Conservation (phyloP, 2,797 vertebrate genomes). For the Hippoglossus hippoglossus region DNA sequence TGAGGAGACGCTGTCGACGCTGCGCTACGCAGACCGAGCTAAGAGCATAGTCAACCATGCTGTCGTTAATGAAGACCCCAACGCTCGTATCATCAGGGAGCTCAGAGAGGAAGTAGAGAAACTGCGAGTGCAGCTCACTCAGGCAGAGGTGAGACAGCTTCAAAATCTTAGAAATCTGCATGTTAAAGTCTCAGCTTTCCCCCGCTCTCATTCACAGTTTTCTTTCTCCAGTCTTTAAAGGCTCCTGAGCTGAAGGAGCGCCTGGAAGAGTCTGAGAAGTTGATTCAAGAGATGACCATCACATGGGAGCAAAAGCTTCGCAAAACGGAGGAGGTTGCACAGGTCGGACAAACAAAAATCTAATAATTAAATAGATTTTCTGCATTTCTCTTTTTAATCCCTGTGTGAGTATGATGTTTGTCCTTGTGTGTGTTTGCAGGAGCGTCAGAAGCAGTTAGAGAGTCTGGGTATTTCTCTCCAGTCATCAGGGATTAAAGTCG, state of each 20-base stretch:
- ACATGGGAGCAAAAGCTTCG: conserved; percentile 94
- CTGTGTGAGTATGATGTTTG: neutral
- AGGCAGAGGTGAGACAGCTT: conserved; percentile 74
- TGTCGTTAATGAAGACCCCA: conserved; percentile 92
- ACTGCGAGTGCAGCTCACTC: conserved; percentile 86
- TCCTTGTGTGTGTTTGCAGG: conserved; percentile 78
- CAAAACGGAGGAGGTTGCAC: conserved; percentile 91
- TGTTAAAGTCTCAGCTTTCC: neutral
- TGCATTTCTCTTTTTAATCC: neutral
- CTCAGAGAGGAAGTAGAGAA: conserved; percentile 93
- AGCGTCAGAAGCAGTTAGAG: conserved; percentile 96
- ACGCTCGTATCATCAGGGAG: conserved; percentile 91
- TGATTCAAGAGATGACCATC: conserved; percentile 92
- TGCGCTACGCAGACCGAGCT: conserved; percentile 90
- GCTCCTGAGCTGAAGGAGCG: conserved; percentile 87
- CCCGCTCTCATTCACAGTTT: neutral
- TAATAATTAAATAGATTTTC: neutral
- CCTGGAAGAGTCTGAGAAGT: conserved; percentile 89
- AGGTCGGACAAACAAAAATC: conserved; percentile 76
- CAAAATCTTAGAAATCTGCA: rapidly evolving
- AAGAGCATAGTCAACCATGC: conserved; percentile 93
- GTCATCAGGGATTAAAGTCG: conserved; percentile 97
- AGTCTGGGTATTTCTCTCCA: conserved; percentile 97
- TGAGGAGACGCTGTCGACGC: conserved; percentile 94
- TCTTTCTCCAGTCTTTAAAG: conserved; percentile 71